Base-by-base conservation (phyloP, 2,888 invertebrate genomes). In the Dasysyrphus albostriatus region DNA sequence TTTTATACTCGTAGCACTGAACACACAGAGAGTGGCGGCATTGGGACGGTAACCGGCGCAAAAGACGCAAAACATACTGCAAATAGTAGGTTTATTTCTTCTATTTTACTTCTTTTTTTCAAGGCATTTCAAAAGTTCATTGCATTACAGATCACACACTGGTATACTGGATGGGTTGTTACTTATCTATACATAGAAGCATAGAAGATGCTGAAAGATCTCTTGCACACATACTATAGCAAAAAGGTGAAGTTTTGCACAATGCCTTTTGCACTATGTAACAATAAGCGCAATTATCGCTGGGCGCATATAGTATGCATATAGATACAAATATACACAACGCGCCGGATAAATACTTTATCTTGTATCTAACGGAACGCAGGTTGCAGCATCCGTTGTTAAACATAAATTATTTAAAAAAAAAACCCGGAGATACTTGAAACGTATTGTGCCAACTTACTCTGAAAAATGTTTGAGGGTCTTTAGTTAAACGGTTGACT, bases 81-180 rank as follows among this genome's bases (percentile, higher is more conserved):
- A 65, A 82, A 24, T 63, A 73, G 47, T 69, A 32, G 54, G 54
- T 8, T 44, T 34, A 51, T 65, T 59, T 32, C 51, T 12, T 69
- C 24, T 73, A 39, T 51, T 74, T 19, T 24, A 2, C 24, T 24
- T 24, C 24, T 49, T 70, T 73, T 16, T 16, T 65, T 49, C 34
- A 67, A 67, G 63, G 81, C 77, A 81, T 78, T 85, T 81, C 77
- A 85, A 85, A 78, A 81, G 82, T 85, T 85, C 85, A 78, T 82
- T 85, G 82, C 85, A 85, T 85, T 85, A 70, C 65, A 76, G 10
- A 69, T 16, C 32, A 24, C 24, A 24, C 24, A 24, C 24, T 24
- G 2, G 10, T 39, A 14, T n/a, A 34, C 9, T 29, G 7, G 14
- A 34, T 65, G 63, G 63, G n/a, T 58, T 63, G 54, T 34, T 75